Percentiles rank a stretch among this genome's conserved stretches.
Conservation (phyloP, 2,797 vertebrate species). For the Strix occidentalis region DNA sequence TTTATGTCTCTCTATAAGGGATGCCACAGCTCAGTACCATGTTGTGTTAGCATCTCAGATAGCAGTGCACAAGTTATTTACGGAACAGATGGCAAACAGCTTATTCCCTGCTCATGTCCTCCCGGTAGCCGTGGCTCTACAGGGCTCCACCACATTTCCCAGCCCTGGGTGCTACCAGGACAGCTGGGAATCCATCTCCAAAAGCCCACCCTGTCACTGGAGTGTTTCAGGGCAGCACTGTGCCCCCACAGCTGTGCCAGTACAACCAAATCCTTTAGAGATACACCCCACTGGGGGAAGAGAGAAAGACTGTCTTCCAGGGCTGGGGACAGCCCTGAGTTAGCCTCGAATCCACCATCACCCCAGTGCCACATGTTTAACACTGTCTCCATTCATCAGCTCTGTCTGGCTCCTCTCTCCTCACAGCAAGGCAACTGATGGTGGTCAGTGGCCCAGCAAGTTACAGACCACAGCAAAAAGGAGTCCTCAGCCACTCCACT, state of each 20-base stretch:
- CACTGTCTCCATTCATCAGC: not conserved
- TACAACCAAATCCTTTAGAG: not conserved
- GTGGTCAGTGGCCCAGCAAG: not conserved
- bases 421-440: not conserved
- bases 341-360: not conserved
- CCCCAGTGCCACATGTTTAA: not conserved
- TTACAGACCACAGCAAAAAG: not conserved
- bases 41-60: not conserved
- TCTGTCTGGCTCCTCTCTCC: not conserved
- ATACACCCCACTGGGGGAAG: not conserved
- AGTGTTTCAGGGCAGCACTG: not conserved
- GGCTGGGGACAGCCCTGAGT: not conserved
- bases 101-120: not conserved
- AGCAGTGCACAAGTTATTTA: not conserved
- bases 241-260: not conserved
- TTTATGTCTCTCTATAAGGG: not conserved
- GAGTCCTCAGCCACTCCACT: not conserved
- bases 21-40: not conserved
- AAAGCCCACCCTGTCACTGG: not conserved
- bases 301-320: not conserved
- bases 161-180: not conserved
- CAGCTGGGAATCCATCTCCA: not conserved
- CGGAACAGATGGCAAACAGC: not conserved
- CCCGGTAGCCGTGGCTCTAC: not conserved
- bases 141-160: not conserved